These are phyloP conservation scores for Capreolus pygargus DNA, from an alignment of 2,113 vertebrate species.

Conservation along the genomic window DNA sequence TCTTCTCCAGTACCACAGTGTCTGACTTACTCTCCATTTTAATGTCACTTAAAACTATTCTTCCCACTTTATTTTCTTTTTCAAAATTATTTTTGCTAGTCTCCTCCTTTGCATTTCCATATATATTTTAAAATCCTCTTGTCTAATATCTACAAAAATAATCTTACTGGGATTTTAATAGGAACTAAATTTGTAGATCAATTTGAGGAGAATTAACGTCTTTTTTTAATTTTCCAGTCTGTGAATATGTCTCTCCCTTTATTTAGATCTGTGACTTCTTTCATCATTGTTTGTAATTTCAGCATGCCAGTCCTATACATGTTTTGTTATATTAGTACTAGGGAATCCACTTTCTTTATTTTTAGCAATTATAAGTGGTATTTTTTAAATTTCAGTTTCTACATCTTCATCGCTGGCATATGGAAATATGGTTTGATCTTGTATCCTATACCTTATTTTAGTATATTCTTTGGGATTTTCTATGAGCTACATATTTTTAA, in stretches of 20 bases:
- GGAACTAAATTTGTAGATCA: neutral
- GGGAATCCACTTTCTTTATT: neutral
- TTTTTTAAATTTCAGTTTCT: neutral
- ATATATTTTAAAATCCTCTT: neutral
- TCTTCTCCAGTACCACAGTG: neutral
- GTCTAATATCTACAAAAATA: neutral
- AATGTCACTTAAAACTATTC: neutral
- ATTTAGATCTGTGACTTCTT: neutral
- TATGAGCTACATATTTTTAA: neutral
- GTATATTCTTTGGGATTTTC: neutral
- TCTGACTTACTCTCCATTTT: neutral
- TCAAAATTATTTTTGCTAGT: neutral
- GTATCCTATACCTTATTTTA: neutral
- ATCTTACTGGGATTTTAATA: neutral
- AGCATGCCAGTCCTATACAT: neutral
- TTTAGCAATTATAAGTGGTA: neutral
- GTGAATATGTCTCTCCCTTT: neutral
- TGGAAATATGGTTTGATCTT: neutral
- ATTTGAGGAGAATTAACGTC: neutral
- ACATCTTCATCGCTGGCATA: neutral
- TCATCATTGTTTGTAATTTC: neutral
- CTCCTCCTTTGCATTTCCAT: neutral
- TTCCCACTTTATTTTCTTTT: neutral
- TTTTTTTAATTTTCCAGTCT: neutral
- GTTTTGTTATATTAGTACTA: neutral